Conservation (phyloP, 2,888 invertebrate genomes). For the Trissoscelio sp. region DNA sequence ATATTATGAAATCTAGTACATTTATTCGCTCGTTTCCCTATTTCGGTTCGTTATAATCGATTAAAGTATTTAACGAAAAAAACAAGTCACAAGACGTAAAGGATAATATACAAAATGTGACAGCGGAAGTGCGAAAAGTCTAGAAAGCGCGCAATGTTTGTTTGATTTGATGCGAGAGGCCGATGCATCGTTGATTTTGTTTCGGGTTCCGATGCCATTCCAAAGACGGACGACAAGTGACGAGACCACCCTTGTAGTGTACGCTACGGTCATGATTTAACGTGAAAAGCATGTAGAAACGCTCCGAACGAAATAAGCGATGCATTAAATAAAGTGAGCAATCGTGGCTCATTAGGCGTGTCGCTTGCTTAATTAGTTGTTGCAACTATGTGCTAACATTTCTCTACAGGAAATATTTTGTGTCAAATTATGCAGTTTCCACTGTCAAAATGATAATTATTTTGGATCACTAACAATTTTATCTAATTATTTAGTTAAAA, state of each 20-base stretch:
- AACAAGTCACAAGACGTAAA: constrained; percentile 23
- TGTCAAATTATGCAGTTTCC: no score
- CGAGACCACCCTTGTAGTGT: constrained; percentile 64
- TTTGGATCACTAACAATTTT: no score
- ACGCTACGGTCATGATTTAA: constrained; percentile 39
- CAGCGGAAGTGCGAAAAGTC: constrained; percentile 65
- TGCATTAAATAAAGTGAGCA: constrained; percentile 36
- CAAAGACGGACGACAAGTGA: constrained; percentile 55
- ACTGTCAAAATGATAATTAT: no score
- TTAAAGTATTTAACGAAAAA: constrained; percentile 25
- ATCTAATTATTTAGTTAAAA: no score
- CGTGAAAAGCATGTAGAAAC: constrained; percentile 41
- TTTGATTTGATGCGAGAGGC: constrained; percentile 64
- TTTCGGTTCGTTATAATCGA: constrained; percentile 2
- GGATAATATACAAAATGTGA: constrained; percentile 59
- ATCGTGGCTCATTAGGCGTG: constrained; percentile 17
- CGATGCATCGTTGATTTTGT: constrained; percentile 61
- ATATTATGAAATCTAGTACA: constrained; percentile 11
- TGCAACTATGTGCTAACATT: constrained; percentile 17
- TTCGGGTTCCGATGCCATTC: constrained; percentile 56
- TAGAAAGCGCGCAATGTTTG: constrained; percentile 62
- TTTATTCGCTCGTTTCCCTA: neutral
- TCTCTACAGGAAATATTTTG: neutral
- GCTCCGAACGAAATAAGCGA: constrained; percentile 9
- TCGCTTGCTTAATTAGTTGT: constrained; percentile 21